These are phyloP conservation scores for Opisthograptis luteolata DNA, from an alignment of 2,888 invertebrate genomes.

Conservation along the genomic window DNA sequence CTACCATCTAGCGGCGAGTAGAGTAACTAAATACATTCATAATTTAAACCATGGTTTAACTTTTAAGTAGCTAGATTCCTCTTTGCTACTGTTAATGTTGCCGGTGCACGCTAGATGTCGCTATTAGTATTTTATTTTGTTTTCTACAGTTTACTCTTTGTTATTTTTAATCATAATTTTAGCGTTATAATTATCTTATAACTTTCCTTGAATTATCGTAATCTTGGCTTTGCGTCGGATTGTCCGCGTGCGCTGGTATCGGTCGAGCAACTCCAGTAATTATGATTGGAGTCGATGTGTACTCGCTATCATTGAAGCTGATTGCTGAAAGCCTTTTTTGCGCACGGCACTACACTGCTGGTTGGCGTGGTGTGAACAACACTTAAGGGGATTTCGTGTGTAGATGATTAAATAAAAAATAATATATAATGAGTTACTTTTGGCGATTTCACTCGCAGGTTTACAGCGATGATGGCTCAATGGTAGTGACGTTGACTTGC, in stretches of 20 bases:
- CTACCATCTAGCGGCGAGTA: slow-evolving; percentile 56
- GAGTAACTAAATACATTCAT: slow-evolving; percentile 1
- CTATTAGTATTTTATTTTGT: slow-evolving; percentile 23
- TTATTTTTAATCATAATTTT: not conserved
- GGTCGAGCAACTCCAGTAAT: no score
- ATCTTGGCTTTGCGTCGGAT: slow-evolving; percentile 8
- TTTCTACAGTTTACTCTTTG: not conserved
- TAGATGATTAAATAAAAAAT: no score
- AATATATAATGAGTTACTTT: no score
- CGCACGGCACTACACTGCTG: slow-evolving; percentile 54
- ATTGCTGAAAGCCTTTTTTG: slow-evolving; percentile 52
- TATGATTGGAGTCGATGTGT: slow-evolving; percentile 14
- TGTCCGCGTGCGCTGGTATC: slow-evolving; percentile 7
- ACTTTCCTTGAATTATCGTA: not conserved
- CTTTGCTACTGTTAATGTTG: not conserved
- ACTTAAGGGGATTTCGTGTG: slow-evolving; percentile 69
- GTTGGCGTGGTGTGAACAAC: slow-evolving; percentile 57
- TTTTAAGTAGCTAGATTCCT: not conserved
- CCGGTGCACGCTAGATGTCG: slow-evolving; percentile 57
- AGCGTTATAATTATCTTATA: not conserved
- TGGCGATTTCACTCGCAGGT: no score
- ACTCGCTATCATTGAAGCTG: slow-evolving; percentile 38
- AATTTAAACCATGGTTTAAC: slow-evolving; percentile 6
- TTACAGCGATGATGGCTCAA: no score
- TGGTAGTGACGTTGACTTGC: no score